Evolutionary conservation across 2,888 invertebrate species (phyloP), one percentile per base, ranked within the genome.

Genomic region (Linnaemya vulpina): DNA sequence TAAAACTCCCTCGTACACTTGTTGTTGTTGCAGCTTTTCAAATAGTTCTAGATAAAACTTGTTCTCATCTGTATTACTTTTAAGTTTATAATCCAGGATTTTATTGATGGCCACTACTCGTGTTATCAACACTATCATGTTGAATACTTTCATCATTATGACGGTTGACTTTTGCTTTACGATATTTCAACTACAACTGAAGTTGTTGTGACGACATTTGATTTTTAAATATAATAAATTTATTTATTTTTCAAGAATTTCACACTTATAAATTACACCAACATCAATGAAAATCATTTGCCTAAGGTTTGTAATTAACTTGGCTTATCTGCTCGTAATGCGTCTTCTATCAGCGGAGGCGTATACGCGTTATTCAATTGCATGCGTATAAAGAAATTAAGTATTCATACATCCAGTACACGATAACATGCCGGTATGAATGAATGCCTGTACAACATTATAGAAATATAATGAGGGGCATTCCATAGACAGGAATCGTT

Each of bases 11-110:
- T n/a, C n/a, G 3, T 65, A 79, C 3, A 3, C 11, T 58, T 22
- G 17, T 5, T 71, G 55, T 30, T 58, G 25, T 8, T 55, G 22
- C 1, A 71, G 55, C n/a, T 73, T 73, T 55, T 49, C 1, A 11
- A 71, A 2, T 46, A 79, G 40, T 3, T 20, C 53, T 22, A 46
- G 9, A n/a, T 79, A 17, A 79, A 79, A 79, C 10, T 15, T 15
- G 25, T 46, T 46, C 7, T 73, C 55, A 3, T 46, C 17, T 38
- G 20, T 5, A 53, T 62, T n/a, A 46, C 9, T 43, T 11, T 22
- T 13, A n/a, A 35, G 7, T 9, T 1, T 40, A 4, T 60, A 30
- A 8, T 49, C 58, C 0, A 49, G 25, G 15, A 49, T 51, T 17
- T 11, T 8, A 17, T 10, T 49, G 3, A 46, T 9, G 9, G 35